These are phyloP conservation scores for Ardeotis arabs DNA, from an alignment of 2,113 vertebrate genomes.

Conservation along the genomic window DNA sequence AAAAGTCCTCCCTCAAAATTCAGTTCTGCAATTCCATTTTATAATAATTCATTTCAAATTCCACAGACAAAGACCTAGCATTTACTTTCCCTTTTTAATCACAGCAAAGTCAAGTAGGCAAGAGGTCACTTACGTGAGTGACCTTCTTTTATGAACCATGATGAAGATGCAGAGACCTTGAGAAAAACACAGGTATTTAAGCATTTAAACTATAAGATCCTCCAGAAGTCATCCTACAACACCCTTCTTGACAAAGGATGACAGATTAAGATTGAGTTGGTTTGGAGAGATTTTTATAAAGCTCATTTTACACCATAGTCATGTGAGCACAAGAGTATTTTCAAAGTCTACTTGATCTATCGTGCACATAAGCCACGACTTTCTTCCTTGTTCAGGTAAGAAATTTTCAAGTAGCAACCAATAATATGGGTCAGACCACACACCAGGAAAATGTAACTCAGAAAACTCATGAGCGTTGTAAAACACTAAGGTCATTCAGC, in stretches of 20 bases:
- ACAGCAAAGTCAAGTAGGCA: background rate
- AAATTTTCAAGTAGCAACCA: background rate
- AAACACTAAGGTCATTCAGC: background rate
- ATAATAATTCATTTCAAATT: background rate
- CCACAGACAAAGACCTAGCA: background rate
- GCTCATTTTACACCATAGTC: background rate
- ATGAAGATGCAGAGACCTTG: background rate
- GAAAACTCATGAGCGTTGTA: background rate
- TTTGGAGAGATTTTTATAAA: background rate
- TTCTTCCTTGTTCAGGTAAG: background rate
- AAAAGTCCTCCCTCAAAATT: background rate
- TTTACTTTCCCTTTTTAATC: background rate
- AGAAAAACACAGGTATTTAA: background rate
- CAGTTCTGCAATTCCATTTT: background rate
- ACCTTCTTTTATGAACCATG: background rate
- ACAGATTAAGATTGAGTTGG: background rate
- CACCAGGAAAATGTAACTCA: background rate
- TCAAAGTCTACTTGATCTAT: background rate
- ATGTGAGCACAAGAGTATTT: background rate
- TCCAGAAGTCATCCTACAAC: background rate
- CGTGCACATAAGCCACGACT: background rate
- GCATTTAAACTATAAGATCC: background rate
- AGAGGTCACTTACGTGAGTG: background rate
- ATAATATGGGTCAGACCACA: background rate
- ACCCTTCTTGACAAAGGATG: background rate